Evolutionary conservation across 53 echinoderm and acorn worm genomes (phyloP).

Genomic region (Glandiceps talaboti): DNA sequence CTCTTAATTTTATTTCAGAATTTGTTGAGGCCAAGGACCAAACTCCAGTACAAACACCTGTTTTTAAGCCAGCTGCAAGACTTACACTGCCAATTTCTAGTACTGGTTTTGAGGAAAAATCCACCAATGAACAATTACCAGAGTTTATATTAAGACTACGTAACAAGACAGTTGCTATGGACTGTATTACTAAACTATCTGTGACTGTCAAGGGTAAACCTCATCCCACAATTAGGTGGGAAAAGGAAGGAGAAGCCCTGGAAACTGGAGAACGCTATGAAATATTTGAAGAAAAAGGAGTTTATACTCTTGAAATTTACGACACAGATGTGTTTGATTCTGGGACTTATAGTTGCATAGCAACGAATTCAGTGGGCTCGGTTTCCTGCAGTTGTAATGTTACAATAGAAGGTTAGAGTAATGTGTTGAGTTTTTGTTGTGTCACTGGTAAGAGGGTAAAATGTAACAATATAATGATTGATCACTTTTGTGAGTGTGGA

Average conservation of each 20-base stretch:
- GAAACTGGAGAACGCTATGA: conserved; percentile 57
- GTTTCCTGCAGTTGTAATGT: background rate
- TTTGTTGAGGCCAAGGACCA: background rate
- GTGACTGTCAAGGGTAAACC: conserved; percentile 56
- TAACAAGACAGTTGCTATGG: conserved; percentile 29
- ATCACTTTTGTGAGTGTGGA: too few species aligned
- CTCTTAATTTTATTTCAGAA: background rate
- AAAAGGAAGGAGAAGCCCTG: conserved; percentile 53
- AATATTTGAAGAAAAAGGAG: conserved; percentile 57
- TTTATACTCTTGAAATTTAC: conserved; percentile 59
- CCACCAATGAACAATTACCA: conserved; percentile 12
- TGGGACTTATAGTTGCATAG: conserved; percentile 78
- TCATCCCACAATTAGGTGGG: conserved; percentile 67
- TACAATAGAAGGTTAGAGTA: background rate
- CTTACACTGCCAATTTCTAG: background rate
- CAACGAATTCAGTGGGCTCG: conserved; percentile 59
- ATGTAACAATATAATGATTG: too few species aligned
- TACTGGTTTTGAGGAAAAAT: background rate
- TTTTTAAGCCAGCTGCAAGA: too few species aligned
- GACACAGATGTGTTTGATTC: conserved; percentile 54
- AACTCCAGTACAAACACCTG: too few species aligned
- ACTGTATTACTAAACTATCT: conserved; percentile 49
- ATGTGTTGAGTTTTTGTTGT: too few species aligned
- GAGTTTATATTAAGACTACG: conserved; percentile 45
- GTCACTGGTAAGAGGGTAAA: too few species aligned